These are phyloP conservation scores for Agrilus planipennis DNA, from an alignment of 1,140 invertebrate species.

Conservation along the genomic window DNA sequence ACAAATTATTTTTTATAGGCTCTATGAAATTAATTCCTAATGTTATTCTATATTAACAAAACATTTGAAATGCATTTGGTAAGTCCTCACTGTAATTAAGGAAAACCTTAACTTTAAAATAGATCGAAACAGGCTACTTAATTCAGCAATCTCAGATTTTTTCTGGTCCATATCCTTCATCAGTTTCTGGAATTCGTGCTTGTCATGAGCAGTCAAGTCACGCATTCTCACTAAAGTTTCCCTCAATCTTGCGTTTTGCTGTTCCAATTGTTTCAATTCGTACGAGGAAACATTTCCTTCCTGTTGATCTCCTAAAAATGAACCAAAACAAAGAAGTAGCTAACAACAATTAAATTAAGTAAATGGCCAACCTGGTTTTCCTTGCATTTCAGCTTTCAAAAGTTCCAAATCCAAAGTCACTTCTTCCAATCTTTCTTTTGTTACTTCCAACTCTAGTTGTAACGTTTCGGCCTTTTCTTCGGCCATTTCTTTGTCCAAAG, in stretches of 20 bases:
- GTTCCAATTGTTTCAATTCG: constrained; percentile 87
- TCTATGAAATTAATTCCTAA: too few species aligned
- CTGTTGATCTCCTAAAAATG: not conserved
- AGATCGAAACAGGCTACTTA: too few species aligned
- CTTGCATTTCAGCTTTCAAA: constrained; percentile 77
- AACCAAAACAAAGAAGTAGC: too few species aligned
- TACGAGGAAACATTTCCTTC: constrained; percentile 49
- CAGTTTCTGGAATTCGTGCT: constrained; percentile 81
- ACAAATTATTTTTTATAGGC: too few species aligned
- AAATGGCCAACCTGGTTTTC: constrained; percentile 38
- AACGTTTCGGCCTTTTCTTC: constrained; percentile 92
- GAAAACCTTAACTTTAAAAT: too few species aligned
- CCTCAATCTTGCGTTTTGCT: constrained; percentile 82
- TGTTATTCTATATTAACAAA: too few species aligned
- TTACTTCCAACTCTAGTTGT: constrained; percentile 78
- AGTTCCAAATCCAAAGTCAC: constrained; percentile 86
- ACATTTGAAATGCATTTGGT: too few species aligned
- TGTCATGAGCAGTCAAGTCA: constrained; percentile 88
- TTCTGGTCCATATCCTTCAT: constrained; percentile 85
- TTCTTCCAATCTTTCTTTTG: constrained; percentile 86
- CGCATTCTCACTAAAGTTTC: constrained; percentile 88
- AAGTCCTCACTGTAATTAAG: too few species aligned
- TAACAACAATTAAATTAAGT: not conserved
- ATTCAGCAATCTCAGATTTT: constrained; percentile 70
- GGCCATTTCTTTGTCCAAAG: constrained; percentile 97